Evolutionary conservation across 2,113 vertebrate species (phyloP).

Genomic region (Petroica traversi): DNA sequence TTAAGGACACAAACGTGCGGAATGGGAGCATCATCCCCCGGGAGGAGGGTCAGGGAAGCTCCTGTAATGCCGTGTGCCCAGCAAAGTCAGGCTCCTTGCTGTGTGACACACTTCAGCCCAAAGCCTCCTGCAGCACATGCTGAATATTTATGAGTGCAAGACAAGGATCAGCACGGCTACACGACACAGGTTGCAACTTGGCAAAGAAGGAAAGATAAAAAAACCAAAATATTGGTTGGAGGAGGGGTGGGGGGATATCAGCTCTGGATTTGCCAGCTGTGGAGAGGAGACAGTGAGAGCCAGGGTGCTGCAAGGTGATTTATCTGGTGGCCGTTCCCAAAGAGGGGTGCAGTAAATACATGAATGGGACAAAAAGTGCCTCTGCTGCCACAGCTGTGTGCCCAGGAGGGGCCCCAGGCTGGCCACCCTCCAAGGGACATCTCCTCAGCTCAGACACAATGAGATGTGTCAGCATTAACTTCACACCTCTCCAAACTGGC

Average conservation of each 20-base stretch:
- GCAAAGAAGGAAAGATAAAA: not conserved
- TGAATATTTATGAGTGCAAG: constrained; percentile 56
- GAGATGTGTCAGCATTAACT: not conserved
- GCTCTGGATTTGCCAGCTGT: not conserved
- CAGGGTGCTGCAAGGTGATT: not conserved
- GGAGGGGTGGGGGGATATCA: not conserved
- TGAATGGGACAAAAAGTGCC: not conserved
- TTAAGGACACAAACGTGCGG: not conserved
- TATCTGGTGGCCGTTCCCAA: not conserved
- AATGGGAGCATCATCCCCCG: not conserved
- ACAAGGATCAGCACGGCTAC: constrained; percentile 34
- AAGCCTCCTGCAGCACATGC: not conserved
- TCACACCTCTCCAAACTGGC: not conserved
- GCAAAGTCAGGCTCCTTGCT: not conserved
- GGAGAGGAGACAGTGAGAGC: not conserved
- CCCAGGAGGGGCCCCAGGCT: not conserved
- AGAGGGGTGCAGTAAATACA: not conserved
- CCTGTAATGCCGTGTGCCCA: not conserved
- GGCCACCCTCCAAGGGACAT: not conserved
- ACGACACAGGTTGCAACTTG: not conserved
- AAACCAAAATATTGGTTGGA: not conserved
- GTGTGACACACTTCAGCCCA: not conserved
- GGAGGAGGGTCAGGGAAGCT: not conserved
- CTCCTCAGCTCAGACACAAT: not conserved
- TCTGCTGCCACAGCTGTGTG: not conserved